Base-by-base conservation (phyloP, 2,113 vertebrate genomes). In the Forbesichthys agassizii region DNA sequence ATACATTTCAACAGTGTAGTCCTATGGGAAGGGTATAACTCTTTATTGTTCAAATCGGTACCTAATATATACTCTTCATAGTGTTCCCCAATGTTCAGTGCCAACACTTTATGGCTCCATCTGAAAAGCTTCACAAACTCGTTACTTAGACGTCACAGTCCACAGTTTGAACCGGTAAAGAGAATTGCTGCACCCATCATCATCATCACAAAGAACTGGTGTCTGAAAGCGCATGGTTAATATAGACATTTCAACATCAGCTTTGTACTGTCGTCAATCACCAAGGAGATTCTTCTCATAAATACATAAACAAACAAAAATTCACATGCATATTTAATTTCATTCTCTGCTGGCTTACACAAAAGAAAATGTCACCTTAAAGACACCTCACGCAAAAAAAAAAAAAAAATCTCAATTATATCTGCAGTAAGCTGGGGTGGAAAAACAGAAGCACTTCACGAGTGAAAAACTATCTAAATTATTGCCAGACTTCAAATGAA, bases 301-400 rank as follows among this genome's bases (percentile, higher is more conserved):
- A 68, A 68, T 10, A 54, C 57, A 57, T 18, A 68, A 51, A 69
- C 58, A 73, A 53, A 48, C 75, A 60, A 66, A 86, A 85, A 83
- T 64, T 64, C 66, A 75, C 88, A 75, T 87, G 89, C 89, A 90
- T 90, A 88, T 90, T 91, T 92, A 88, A 92, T 91, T 92, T 92
- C 86, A 92, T 92, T 92, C 89, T 91, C 86, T 88, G 81, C 73
- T 89, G 90, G 80, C 71, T 88, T 84, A 81, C 82, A 90, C 84
- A 91, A 85, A 88, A 79, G 75, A 79, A 89, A 75, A 82, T 82
- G 84, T 79, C 88, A 84, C 79, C 85, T 79, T 89, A 82, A 86
- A 86, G 80, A 90, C 84, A 88, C 86, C 81, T 90, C 86, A 76
- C 51, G 46, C 33, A 36, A 58, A 42, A 75, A 74, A 14, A 81